Evolutionary conservation across 2,113 vertebrate genomes (phyloP).

Genomic region (Lepisosteus osseus): DNA sequence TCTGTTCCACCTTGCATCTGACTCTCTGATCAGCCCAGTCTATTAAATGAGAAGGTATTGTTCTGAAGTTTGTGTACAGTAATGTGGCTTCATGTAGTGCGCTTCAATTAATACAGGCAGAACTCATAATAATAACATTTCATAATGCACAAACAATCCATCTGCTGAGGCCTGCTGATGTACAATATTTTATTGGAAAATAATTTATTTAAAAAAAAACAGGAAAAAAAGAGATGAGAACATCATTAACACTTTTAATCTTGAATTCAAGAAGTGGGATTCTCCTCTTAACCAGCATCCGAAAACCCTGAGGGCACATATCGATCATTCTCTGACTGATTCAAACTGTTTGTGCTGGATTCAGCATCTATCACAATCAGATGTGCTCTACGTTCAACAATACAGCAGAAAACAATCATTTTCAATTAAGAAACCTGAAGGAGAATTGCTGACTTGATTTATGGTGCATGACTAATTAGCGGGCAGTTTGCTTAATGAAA

Average conservation of each 20-base stretch:
- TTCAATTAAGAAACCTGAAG: slow-evolving; percentile 81
- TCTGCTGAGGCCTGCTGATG: not conserved
- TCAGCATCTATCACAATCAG: slow-evolving; percentile 75
- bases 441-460: slow-evolving; percentile 79
- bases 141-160: not conserved
- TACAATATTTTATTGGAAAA: no score
- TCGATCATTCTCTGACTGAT: slow-evolving; percentile 77
- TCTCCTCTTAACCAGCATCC: slow-evolving; percentile 59
- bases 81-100: not conserved
- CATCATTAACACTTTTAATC: slow-evolving; percentile 4
- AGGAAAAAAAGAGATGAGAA: not conserved
- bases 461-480: slow-evolving; percentile 81
- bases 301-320: slow-evolving; percentile 69
- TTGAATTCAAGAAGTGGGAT: slow-evolving; percentile 35
- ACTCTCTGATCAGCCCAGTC: not conserved
- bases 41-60: not conserved
- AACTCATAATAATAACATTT: not conserved
- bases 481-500: slow-evolving; percentile 79
- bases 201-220: not conserved
- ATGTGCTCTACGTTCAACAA: slow-evolving; percentile 67
- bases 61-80: slow-evolving; percentile 4
- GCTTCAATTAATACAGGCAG: not conserved
- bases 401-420: slow-evolving; percentile 80
- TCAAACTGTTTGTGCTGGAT: slow-evolving; percentile 73
- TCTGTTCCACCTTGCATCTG: slow-evolving; percentile 1